Percentiles rank a stretch among this genome's conserved stretches.
Conservation (phyloP, 1,140 invertebrate species). For the Triops cancriformis region DNA sequence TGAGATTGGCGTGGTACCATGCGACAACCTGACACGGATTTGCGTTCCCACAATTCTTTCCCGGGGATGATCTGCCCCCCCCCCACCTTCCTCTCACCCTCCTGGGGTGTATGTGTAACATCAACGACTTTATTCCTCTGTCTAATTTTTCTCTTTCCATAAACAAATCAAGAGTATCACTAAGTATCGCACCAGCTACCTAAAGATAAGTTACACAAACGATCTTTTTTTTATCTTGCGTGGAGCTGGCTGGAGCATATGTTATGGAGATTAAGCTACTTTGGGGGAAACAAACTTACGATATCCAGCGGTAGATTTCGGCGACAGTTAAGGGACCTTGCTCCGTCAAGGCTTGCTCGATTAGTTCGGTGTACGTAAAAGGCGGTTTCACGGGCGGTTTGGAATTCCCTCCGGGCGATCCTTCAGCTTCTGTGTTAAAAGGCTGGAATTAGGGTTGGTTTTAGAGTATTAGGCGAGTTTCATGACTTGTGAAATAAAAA, state of each 20-base stretch:
- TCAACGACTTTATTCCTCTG: too few relatives aligned
- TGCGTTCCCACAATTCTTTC: background rate
- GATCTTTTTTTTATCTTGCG: too few relatives aligned
- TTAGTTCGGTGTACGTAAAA: constrained; percentile 65
- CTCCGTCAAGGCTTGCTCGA: constrained; percentile 71
- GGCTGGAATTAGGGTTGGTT: too few relatives aligned
- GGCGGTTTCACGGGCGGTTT: constrained; percentile 32
- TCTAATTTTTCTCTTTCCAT: too few relatives aligned
- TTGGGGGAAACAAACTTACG: constrained; percentile 56
- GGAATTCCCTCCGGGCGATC: background rate
- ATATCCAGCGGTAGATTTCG: constrained; percentile 83
- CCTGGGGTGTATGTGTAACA: too few relatives aligned
- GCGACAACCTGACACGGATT: background rate
- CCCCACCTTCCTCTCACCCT: too few relatives aligned
- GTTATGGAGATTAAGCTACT: constrained; percentile 14
- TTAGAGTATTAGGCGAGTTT: background rate
- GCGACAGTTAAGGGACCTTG: constrained; percentile 73
- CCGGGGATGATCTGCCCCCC: too few relatives aligned
- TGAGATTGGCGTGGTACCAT: background rate
- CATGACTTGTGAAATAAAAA: background rate
- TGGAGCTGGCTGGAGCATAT: background rate
- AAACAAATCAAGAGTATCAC: too few relatives aligned
- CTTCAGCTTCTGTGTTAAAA: constrained; percentile 6
- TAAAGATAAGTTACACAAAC: too few relatives aligned
- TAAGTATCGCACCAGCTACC: too few relatives aligned